Base-by-base conservation (phyloP, 1,140 invertebrate species). In the Brachionus rotundiformis region DNA sequence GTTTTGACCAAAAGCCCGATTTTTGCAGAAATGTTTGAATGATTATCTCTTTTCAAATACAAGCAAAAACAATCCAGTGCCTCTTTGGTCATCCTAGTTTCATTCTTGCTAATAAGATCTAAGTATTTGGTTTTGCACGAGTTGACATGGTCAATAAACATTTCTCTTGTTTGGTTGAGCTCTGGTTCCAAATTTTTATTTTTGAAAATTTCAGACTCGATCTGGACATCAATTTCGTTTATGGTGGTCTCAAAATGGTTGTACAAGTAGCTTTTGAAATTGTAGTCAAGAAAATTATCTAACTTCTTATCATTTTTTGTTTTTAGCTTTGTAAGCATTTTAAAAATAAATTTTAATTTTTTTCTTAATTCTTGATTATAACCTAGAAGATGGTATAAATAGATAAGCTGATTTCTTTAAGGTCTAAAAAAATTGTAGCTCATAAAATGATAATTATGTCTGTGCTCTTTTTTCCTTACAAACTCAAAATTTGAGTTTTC, bases 331-430 rank as follows among this genome's bases (percentile, higher is more conserved):
- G 13, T 39, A 36, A 19, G 13, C 33, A 19, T 68, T 33, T 29
- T 19, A 19, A 68, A 68, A 68, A 68, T 33, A 23, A n/a, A 68
- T 33, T 68, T 68, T 68, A 6, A 13, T 63, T 63, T 31, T 19
- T 54, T 25, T 54, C 47, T 54, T 19, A 54, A 25, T 54, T 16
- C 47, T 54, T 6, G 19, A 54, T n/a, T 39, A 39, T 54, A 54
- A 54, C 47, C 47, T 54, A 54, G 47, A 54, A 54, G 47, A 3
- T 54, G 16, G 47, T 54, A 54, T 54, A 54, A 54, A 54, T 54
- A 54, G 47, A 54, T 54, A 54, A 54, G 47, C 47, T 54, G 47
- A 54, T 54, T 54, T 54, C 47, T 54, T 54, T 54, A 54, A 54
- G 47, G 47, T 54, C 23, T 54, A 54, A n/a, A 19, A 54, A 54